These are phyloP conservation scores for Lamellibrachia columna DNA, from an alignment of 2,888 invertebrate genomes.

Conservation along the genomic window DNA sequence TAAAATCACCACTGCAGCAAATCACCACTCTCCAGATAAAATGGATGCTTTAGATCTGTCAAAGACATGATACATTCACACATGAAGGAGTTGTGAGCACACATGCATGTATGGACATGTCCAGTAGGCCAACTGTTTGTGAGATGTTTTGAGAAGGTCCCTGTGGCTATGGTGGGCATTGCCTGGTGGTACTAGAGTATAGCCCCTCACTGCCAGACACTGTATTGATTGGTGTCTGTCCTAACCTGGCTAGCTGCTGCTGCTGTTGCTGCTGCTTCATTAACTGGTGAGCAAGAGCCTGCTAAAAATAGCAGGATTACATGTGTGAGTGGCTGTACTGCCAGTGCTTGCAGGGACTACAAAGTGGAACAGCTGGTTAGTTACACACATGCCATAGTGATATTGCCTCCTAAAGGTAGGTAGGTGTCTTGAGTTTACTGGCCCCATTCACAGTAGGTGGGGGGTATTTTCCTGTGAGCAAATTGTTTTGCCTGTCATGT, in stretches of 20 bases:
- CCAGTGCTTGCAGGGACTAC: background rate
- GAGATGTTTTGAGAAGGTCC: background rate
- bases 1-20: background rate
- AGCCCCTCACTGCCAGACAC: background rate
- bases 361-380: background rate
- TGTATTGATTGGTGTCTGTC: conserved; percentile 10
- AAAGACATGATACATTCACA: background rate
- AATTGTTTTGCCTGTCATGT: background rate
- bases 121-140: background rate
- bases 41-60: background rate
- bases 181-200: conserved; percentile 3
- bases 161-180: background rate
- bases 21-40: background rate
- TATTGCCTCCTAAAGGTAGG: conserved; percentile 12
- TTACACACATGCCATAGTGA: conserved; percentile 6
- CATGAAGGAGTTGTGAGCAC: background rate
- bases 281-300: background rate
- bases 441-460: background rate
- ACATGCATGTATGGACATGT: background rate
- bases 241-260: conserved; percentile 16
- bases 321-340: conserved; percentile 4
- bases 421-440: conserved; percentile 6
- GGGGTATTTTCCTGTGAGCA: background rate
- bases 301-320: conserved; percentile 16
- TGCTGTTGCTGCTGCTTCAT: background rate